Evolutionary conservation across 2,888 invertebrate genomes (phyloP).

Genomic region (Dicranocentrus wangi): DNA sequence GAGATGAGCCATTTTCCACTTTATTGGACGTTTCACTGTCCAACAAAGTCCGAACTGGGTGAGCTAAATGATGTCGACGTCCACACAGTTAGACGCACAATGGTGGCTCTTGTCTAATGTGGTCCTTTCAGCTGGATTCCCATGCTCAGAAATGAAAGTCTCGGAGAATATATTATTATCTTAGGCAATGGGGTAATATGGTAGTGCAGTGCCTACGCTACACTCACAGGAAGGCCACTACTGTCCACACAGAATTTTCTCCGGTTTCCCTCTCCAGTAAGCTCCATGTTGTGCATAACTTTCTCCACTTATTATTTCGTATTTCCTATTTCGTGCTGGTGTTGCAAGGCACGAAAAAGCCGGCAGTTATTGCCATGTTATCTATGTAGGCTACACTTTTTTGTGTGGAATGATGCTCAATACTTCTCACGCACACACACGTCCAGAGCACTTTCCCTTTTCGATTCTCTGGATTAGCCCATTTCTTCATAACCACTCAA

Average conservation of each 20-base stretch:
- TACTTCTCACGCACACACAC: conserved; percentile 4
- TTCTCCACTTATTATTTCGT: not conserved
- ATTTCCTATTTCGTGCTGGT: conserved; percentile 36
- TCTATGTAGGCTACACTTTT: conserved; percentile 26
- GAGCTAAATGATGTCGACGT: conserved; percentile 30
- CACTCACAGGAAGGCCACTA: too few relatives aligned
- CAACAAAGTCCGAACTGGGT: conserved; percentile 23
- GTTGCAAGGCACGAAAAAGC: conserved; percentile 30
- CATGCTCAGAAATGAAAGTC: not conserved
- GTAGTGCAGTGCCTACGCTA: too few relatives aligned
- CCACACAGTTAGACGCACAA: not conserved
- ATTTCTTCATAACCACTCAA: conserved; percentile 32
- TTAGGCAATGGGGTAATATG: not conserved
- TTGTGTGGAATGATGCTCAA: not conserved
- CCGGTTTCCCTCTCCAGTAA: not conserved
- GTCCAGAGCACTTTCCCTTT: conserved; percentile 13
- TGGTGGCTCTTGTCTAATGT: conserved; percentile 5
- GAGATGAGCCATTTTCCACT: conserved; percentile 37
- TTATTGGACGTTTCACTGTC: conserved; percentile 36
- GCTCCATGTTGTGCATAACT: not conserved
- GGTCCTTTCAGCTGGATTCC: not conserved
- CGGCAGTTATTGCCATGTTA: conserved; percentile 43
- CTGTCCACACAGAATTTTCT: too few relatives aligned
- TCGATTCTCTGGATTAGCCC: conserved; percentile 30
- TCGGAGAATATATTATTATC: not conserved